phyloP scores from a whole-genome alignment of 2,797 vertebrate species.

The Coendou prehensilis region DNA sequence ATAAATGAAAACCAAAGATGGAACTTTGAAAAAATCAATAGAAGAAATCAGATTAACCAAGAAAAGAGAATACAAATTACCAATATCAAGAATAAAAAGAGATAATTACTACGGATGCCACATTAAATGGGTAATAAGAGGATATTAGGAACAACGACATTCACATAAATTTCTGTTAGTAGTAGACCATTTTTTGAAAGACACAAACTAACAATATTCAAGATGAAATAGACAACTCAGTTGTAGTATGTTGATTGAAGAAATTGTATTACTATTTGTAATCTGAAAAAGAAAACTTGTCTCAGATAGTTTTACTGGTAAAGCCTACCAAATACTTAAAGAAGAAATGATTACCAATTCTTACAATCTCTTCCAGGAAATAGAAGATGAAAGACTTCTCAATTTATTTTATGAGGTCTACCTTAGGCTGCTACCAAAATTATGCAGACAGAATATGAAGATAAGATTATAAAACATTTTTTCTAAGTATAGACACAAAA shows the following conservation, averaged over 20 bases:
- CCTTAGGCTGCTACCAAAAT: conserved; percentile 29
- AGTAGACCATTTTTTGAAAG: not conserved
- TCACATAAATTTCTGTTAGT: not conserved
- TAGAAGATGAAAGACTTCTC: not conserved
- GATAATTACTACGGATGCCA: not conserved
- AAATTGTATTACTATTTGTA: conserved; percentile 14
- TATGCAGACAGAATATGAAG: not conserved
- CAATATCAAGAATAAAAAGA: not conserved
- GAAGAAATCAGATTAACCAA: not conserved
- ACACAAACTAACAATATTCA: not conserved
- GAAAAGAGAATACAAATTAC: not conserved
- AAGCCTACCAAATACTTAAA: not conserved
- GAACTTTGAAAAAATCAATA: not conserved
- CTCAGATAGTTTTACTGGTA: not conserved
- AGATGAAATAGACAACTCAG: not conserved
- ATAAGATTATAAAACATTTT: conserved; percentile 16
- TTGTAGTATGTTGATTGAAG: not conserved
- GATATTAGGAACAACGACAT: not conserved
- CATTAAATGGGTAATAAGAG: not conserved
- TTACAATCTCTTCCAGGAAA: not conserved
- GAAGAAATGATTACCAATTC: not conserved
- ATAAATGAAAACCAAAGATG: not conserved
- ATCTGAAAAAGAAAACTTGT: not conserved
- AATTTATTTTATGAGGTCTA: not conserved
- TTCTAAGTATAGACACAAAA: not conserved